Conservation (phyloP, 2,797 vertebrate species). For the Carcharodon carcharias region DNA sequence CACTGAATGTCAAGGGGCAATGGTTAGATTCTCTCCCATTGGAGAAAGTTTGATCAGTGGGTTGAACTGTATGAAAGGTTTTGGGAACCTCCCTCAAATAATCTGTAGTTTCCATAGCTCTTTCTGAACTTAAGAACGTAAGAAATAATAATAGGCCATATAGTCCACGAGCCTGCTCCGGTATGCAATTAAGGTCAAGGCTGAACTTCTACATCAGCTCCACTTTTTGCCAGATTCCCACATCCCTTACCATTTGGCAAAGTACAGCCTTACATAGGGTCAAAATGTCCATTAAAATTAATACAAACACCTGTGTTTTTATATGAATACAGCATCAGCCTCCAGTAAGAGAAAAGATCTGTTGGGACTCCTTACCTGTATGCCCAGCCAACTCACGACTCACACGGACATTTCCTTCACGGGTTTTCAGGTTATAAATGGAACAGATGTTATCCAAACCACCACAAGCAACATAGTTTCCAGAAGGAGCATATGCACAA, state of each 20-base stretch:
- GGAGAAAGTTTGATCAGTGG: neutral
- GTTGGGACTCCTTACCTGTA: conserved; percentile 67
- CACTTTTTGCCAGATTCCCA: neutral
- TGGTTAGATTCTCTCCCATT: neutral
- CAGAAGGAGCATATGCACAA: conserved; percentile 93
- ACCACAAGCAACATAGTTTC: conserved; percentile 95
- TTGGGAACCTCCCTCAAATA: neutral
- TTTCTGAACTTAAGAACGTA: neutral
- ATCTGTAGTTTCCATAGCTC: neutral
- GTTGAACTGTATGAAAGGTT: neutral
- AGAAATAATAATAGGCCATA: neutral
- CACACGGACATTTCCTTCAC: conserved; percentile 94
- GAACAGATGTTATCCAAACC: conserved; percentile 98
- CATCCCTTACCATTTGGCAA: neutral
- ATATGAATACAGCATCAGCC: neutral
- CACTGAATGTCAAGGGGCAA: too few relatives aligned
- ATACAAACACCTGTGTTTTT: neutral
- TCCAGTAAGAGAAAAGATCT: too few relatives aligned
- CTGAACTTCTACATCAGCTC: neutral
- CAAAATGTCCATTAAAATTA: neutral
- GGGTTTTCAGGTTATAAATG: conserved; percentile 98
- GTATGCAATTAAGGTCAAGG: neutral
- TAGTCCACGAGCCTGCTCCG: neutral
- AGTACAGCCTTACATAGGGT: neutral
- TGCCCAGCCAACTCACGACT: conserved; percentile 95